Evolutionary conservation across 2,888 invertebrate species (phyloP).

Genomic region (Macroteleia sp.): DNA sequence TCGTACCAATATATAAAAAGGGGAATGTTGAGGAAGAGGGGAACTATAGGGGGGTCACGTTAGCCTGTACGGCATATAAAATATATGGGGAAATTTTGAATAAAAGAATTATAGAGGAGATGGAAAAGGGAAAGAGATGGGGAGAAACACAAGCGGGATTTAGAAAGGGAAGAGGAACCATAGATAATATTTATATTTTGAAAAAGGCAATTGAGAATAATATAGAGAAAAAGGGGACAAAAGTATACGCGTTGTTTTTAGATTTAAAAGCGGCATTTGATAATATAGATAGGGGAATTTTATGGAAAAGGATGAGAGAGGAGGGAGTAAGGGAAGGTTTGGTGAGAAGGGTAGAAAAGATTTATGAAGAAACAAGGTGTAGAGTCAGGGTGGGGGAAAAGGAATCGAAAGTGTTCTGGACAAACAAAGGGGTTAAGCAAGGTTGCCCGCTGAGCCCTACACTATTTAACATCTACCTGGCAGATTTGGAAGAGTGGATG

Average conservation of each 20-base stretch:
- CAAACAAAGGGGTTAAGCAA: conserved; percentile 7
- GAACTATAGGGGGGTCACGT: not conserved
- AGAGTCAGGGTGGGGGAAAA: not conserved
- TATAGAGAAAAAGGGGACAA: not conserved
- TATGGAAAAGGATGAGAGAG: conserved; percentile 11
- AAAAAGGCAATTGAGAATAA: not conserved
- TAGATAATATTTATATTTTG: conserved; percentile 11
- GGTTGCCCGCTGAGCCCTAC: conserved; percentile 9
- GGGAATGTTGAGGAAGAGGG: not conserved
- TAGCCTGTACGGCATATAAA: not conserved
- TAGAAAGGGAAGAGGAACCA: not conserved
- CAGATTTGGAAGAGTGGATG: not conserved
- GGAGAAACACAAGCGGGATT: not conserved
- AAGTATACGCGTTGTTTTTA: not conserved
- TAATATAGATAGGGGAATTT: not conserved
- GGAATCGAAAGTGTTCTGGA: not conserved
- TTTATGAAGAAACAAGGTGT: conserved; percentile 6
- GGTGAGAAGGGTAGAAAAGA: not conserved
- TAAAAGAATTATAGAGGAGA: not conserved
- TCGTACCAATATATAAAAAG: conserved; percentile 1
- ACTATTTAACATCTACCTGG: not conserved
- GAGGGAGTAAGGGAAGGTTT: not conserved
- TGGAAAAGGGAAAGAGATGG: not conserved
- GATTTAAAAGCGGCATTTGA: conserved; percentile 10
- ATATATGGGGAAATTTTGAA: conserved; percentile 5